Conservation (phyloP, 2,888 invertebrate species). For the Sarcophaga subvicina region DNA sequence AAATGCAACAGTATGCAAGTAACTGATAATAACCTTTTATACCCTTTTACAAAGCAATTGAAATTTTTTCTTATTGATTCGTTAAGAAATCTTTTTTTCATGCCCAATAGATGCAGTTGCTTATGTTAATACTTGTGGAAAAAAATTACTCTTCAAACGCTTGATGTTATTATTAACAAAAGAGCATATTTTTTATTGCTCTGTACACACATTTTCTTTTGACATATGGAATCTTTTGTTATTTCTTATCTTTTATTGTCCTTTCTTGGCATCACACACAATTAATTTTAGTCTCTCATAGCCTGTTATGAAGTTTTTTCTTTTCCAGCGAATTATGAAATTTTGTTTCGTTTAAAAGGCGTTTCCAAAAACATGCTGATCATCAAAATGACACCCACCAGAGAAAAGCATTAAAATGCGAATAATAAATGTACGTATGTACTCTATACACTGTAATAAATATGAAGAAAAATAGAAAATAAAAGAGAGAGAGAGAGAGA, state of each 20-base stretch:
- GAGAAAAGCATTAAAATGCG: constrained; percentile 9
- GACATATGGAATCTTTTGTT: neutral
- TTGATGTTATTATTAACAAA: too few species aligned
- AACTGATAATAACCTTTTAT: too few species aligned
- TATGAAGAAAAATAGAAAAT: neutral
- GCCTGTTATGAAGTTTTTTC: constrained; percentile 20
- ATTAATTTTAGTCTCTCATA: constrained; percentile 16
- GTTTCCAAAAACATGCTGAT: constrained; percentile 1
- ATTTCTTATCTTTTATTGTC: neutral
- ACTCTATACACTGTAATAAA: neutral
- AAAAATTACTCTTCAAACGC: too few species aligned
- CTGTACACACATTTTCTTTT: neutral
- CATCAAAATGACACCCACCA: constrained; percentile 8
- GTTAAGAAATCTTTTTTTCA: too few species aligned
- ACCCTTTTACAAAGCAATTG: too few species aligned
- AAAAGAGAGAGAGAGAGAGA: neutral
- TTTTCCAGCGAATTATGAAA: constrained; percentile 38
- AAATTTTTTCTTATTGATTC: too few species aligned
- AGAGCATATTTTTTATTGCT: neutral
- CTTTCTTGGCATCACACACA: neutral
- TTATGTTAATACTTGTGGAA: too few species aligned
- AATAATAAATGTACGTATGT: neutral
- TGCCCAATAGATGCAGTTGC: too few species aligned
- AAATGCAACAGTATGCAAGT: too few species aligned
- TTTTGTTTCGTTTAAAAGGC: constrained; percentile 14